These are phyloP conservation scores for Otis tarda DNA, from an alignment of 2,113 vertebrate species.

Conservation along the genomic window DNA sequence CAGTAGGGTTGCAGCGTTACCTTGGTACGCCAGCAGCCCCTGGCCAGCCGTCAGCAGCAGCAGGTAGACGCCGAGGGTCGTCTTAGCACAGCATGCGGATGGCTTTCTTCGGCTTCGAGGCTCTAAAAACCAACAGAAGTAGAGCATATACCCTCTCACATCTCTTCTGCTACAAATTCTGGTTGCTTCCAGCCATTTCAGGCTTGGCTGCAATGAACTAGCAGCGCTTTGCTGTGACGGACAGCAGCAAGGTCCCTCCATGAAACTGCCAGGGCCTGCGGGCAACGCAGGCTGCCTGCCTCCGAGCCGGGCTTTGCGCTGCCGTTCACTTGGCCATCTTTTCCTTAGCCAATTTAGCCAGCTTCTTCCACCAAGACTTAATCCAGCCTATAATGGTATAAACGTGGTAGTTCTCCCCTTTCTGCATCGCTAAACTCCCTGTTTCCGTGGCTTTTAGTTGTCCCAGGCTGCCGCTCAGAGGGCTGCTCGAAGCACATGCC, in stretches of 20 bases:
- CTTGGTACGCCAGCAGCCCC: conserved; percentile 60
- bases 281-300: not conserved
- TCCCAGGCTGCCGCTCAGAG: not conserved
- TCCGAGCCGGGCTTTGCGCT: not conserved
- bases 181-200: not conserved
- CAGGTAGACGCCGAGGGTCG: conserved; percentile 28
- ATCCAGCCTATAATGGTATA: not conserved
- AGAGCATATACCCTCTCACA: not conserved
- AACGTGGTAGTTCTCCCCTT: not conserved
- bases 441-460: fast-evolving
- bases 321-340: not conserved
- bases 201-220: not conserved
- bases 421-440: not conserved
- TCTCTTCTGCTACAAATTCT: not conserved
- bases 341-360: not conserved
- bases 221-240: fast-evolving
- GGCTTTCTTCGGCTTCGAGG: conserved; percentile 34
- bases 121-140: conserved; percentile 53
- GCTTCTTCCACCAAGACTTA: not conserved
- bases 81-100: not conserved
- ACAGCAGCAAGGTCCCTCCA: not conserved
- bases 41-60: conserved; percentile 44
- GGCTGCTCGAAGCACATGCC: not conserved
- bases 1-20: conserved; percentile 4
- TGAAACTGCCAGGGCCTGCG: fast-evolving